phyloP scores from a whole-genome alignment of 2,797 vertebrate genomes.

The Pseudomugil gertrudae region DNA sequence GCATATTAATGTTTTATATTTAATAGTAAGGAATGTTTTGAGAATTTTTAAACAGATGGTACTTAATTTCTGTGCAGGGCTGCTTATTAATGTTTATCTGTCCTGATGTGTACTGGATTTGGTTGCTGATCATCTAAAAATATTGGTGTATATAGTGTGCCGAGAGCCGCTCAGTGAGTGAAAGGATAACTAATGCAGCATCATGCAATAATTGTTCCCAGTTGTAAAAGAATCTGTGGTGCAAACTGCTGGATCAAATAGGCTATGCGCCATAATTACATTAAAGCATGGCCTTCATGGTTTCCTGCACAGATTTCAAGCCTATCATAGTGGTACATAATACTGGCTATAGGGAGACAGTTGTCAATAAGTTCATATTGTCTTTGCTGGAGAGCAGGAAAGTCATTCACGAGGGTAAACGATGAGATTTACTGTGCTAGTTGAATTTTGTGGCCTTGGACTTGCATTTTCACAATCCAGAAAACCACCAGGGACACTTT shows the following conservation, averaged over 20 bases:
- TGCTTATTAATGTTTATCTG: conserved; percentile 58
- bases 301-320: conserved; percentile 19
- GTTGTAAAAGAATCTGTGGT: conserved; percentile 23
- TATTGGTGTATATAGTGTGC: conserved; percentile 5
- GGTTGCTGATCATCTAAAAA: conserved; percentile 35
- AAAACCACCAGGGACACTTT: conserved; percentile 33
- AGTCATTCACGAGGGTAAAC: conserved; percentile 14
- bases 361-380: neutral
- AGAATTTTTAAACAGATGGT: conserved; percentile 35
- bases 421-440: conserved; percentile 18
- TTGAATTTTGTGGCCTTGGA: conserved; percentile 28
- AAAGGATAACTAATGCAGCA: conserved; percentile 35
- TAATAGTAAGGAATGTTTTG: conserved; percentile 45
- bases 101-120: conserved; percentile 24
- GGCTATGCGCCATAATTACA: conserved; percentile 12
- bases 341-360: neutral
- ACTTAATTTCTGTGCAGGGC: conserved; percentile 25
- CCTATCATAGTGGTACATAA: conserved; percentile 8
- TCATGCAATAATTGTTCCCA: conserved; percentile 35
- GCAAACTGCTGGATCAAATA: conserved; percentile 11
- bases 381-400: conserved; percentile 6
- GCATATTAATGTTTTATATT: conserved; percentile 57
- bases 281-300: neutral
- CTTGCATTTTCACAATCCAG: conserved; percentile 29
- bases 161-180: conserved; percentile 24